A percentile compares a stretch with the other conserved stretches of the same genome.
phyloP scores from a whole-genome alignment of 2,113 vertebrate genomes.

The Coturnix japonica region DNA sequence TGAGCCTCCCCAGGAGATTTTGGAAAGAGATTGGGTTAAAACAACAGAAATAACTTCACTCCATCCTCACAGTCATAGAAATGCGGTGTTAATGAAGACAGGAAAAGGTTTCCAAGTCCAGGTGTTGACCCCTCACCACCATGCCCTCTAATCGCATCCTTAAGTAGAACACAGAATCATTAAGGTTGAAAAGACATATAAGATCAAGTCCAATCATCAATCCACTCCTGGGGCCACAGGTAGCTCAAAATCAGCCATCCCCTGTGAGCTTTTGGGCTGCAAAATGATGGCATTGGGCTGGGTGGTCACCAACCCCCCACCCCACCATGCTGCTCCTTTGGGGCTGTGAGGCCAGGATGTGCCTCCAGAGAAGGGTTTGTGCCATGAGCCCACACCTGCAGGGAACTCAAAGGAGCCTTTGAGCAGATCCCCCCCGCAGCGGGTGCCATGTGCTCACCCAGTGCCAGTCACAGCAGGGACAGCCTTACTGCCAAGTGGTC shows the following conservation, averaged over 20 bases:
- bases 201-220: no score
- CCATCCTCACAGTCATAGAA: neutral
- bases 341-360: no score
- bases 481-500: neutral
- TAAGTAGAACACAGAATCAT: no score
- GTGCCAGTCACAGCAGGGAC: neutral
- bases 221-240: no score
- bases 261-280: neutral
- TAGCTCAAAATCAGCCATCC: neutral
- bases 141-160: no score
- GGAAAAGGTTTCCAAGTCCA: no score
- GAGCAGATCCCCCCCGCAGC: neutral
- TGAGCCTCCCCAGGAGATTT: neutral
- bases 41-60: rapidly evolving
- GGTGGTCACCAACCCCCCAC: neutral
- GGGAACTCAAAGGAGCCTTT: neutral
- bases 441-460: rapidly evolving
- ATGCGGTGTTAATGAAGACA: no score
- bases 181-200: no score
- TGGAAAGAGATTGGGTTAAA: neutral
- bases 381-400: rapidly evolving
- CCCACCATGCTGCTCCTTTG: rapidly evolving
- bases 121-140: no score
- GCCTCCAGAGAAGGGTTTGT: no score
- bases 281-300: neutral